Evolutionary conservation across 2,888 invertebrate genomes (phyloP).

Genomic region (Ornithoptera alexandrae): DNA sequence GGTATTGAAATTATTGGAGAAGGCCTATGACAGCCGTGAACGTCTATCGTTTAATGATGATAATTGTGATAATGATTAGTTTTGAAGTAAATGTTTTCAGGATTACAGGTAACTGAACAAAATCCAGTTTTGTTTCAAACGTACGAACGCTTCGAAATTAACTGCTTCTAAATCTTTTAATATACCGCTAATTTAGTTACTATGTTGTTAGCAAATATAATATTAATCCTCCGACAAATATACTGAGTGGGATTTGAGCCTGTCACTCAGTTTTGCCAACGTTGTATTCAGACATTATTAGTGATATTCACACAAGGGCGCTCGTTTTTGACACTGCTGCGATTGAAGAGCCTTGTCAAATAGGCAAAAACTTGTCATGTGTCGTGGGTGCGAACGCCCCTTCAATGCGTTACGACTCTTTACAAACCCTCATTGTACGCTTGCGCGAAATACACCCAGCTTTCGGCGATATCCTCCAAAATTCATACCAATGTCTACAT

Average conservation of each 20-base stretch:
- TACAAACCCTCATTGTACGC: conserved; percentile 34
- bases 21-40: too few relatives aligned
- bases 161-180: not conserved
- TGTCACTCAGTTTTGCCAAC: conserved; percentile 58
- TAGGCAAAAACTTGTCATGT: conserved; percentile 63
- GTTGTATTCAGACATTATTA: conserved; percentile 57
- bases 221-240: conserved; percentile 45
- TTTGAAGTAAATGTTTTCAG: too few relatives aligned
- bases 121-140: not conserved
- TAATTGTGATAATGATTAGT: too few relatives aligned
- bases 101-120: too few relatives aligned
- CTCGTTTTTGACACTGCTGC: conserved; percentile 55
- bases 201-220: not conserved
- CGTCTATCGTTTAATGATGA: too few relatives aligned
- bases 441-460: conserved; percentile 34
- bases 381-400: conserved; percentile 49
- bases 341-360: conserved; percentile 62
- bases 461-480: conserved; percentile 19
- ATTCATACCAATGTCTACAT: conserved; percentile 15
- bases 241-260: conserved; percentile 59
- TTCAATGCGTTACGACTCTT: conserved; percentile 40
- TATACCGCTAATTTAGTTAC: not conserved
- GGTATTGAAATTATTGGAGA: too few relatives aligned
- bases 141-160: not conserved
- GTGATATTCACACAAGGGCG: conserved; percentile 52